phyloP scores from a whole-genome alignment of 2,888 invertebrate genomes.

The Polydrusus tereticollis region DNA sequence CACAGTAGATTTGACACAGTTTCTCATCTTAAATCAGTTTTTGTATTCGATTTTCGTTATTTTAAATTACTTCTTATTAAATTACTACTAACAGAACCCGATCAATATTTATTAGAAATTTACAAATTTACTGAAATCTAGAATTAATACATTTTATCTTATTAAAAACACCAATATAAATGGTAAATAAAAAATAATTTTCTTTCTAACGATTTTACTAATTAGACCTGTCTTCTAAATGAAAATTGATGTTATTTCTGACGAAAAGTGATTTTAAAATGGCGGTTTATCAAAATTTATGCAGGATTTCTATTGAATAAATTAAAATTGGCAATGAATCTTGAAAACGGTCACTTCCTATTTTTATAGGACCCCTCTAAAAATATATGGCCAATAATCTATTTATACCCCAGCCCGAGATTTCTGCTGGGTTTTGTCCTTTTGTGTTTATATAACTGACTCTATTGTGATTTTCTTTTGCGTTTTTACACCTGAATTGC shows the following conservation, averaged over 20 bases:
- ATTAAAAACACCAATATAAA: no score
- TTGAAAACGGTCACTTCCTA: constrained; percentile 3
- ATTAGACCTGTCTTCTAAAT: neutral
- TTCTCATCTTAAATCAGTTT: no score
- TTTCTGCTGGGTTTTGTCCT: constrained; percentile 37
- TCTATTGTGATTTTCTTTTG: constrained; percentile 55
- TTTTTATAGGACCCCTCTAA: constrained; percentile 24
- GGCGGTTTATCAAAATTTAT: neutral
- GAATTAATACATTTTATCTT: neutral
- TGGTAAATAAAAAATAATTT: neutral
- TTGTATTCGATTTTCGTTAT: neutral
- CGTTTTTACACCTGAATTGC: constrained; percentile 60
- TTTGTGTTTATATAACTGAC: constrained; percentile 46
- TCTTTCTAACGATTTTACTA: neutral
- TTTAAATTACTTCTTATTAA: neutral
- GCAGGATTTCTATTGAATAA: neutral
- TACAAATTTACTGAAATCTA: neutral
- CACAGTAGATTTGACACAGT: no score
- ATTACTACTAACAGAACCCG: neutral
- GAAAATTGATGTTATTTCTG: constrained; percentile 10
- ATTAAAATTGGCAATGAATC: constrained; percentile 13
- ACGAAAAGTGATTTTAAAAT: constrained; percentile 15
- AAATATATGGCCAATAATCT: constrained; percentile 36
- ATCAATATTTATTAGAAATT: constrained; percentile 11
- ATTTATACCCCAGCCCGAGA: constrained; percentile 26